Evolutionary conservation across 2,113 vertebrate species (phyloP).

Genomic region (human): GRCh38 chr20:43799501-43800000

Average conservation of each 20-base stretch:
- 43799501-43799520: neutral
- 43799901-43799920: neutral
- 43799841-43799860: neutral
- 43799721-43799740: neutral
- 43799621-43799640: neutral
- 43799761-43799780: neutral
- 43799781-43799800: neutral
- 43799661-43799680: neutral
- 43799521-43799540: neutral
- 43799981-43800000: neutral
- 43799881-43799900: neutral
- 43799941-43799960: neutral
- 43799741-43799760: neutral
- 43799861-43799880: neutral
- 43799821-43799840: neutral
- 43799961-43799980: neutral
- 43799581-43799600: neutral
- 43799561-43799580: neutral
- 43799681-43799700: neutral
- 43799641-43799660: neutral
- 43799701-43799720: rapidly evolving
- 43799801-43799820: neutral
- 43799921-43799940: neutral
- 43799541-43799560: neutral
- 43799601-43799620: rapidly evolving